Conservation (phyloP, 2,888 invertebrate species). For the Cheilosia vernalis region DNA sequence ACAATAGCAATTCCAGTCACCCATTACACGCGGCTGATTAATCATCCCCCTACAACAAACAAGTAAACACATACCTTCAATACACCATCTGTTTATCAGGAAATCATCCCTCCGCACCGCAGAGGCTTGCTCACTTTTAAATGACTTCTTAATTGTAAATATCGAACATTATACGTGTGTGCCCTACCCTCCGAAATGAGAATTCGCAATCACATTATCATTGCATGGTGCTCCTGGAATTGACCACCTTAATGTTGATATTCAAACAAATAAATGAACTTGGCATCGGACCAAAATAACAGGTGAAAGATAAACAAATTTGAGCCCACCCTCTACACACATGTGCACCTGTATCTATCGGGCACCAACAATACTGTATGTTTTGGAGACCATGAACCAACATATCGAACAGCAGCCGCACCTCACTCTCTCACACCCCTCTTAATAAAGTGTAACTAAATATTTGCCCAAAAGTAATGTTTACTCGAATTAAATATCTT, state of each 20-base stretch:
- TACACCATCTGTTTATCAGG: constrained; percentile 3
- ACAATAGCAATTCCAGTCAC: no score
- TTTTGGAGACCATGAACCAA: constrained; percentile 22
- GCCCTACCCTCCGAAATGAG: constrained; percentile 9
- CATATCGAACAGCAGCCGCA: constrained; percentile 5
- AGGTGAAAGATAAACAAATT: constrained; percentile 71
- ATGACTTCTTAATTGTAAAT: constrained; percentile 72
- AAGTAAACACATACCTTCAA: not conserved
- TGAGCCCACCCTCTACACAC: constrained; percentile 8
- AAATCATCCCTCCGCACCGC: not conserved
- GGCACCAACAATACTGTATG: constrained; percentile 18
- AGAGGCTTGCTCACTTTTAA: constrained; percentile 43
- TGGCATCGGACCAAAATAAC: constrained; percentile 69
- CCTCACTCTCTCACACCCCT: constrained; percentile 16
- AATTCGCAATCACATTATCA: constrained; percentile 60
- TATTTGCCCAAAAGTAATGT: constrained; percentile 67
- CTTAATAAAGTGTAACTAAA: constrained; percentile 71
- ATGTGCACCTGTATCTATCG: constrained; percentile 5
- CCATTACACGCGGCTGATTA: not conserved
- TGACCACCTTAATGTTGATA: constrained; percentile 69
- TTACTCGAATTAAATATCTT: constrained; percentile 72
- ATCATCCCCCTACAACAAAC: constrained; percentile 3
- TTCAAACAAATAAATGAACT: constrained; percentile 66
- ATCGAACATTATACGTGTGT: constrained; percentile 38
- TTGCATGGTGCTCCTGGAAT: constrained; percentile 56